These are phyloP conservation scores for Donacobius atricapilla DNA, from an alignment of 2,113 vertebrate species.

Conservation along the genomic window DNA sequence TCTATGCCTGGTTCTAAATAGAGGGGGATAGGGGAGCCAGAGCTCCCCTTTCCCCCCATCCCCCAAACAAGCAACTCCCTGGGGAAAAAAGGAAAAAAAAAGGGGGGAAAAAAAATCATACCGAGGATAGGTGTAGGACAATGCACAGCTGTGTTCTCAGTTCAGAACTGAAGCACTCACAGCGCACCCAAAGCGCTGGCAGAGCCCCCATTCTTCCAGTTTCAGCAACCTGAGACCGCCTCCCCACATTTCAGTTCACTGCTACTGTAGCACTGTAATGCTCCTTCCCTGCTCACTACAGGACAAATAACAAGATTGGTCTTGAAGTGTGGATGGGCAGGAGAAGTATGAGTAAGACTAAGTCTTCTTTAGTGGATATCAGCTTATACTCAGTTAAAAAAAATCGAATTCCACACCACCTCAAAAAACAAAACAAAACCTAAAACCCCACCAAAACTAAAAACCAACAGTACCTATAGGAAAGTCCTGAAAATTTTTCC, in stretches of 20 bases:
- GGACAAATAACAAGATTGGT: not conserved
- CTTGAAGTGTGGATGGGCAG: not conserved
- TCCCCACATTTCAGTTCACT: not conserved
- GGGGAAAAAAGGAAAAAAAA: too few species aligned
- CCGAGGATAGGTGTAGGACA: not conserved
- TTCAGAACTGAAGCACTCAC: not conserved
- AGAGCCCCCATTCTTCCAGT: not conserved
- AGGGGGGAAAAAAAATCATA: not conserved
- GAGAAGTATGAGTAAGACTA: not conserved
- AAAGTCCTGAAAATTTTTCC: not conserved
- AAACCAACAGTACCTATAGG: not conserved
- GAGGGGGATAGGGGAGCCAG: not conserved
- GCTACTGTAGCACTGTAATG: not conserved
- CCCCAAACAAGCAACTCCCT: not conserved
- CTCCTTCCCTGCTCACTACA: not conserved
- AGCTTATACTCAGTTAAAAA: not conserved
- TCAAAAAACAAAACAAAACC: not conserved
- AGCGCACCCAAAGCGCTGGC: fast-evolving
- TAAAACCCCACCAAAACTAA: not conserved
- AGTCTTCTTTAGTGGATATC: not conserved
- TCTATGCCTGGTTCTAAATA: not conserved
- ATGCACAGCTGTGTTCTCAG: not conserved
- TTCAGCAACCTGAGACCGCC: not conserved
- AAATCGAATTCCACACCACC: not conserved
- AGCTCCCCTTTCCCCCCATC: not conserved